These are phyloP conservation scores for Argopecten irradians DNA, from an alignment of 1,140 invertebrate genomes.

Conservation along the genomic window DNA sequence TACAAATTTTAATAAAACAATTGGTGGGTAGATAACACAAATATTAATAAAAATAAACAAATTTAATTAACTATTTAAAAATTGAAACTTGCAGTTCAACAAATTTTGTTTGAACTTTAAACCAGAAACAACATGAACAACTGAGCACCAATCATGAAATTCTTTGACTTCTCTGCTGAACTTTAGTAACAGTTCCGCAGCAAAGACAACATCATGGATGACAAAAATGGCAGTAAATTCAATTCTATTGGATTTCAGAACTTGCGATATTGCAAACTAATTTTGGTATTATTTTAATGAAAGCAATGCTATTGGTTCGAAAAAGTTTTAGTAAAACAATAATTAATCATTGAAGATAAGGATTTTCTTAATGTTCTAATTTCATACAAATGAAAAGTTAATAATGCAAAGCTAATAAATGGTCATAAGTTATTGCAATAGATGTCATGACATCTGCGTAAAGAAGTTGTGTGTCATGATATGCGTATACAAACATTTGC, in stretches of 20 bases:
- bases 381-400: neutral
- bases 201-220: neutral
- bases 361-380: neutral
- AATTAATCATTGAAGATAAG: neutral
- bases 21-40: neutral
- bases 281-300: neutral
- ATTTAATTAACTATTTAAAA: neutral
- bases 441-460: neutral
- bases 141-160: slow-evolving; percentile 16
- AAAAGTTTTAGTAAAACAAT: too few relatives aligned
- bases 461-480: neutral
- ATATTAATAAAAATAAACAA: neutral
- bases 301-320: neutral
- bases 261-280: neutral
- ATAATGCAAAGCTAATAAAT: too few relatives aligned
- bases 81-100: neutral
- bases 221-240: neutral
- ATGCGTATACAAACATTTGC: neutral
- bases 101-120: neutral
- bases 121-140: neutral
- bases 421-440: neutral
- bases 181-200: neutral
- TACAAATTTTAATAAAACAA: neutral
- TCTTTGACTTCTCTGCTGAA: neutral
- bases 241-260: neutral